These are phyloP conservation scores for Stenodema calcarata DNA, from an alignment of 2,888 invertebrate genomes.

Conservation along the genomic window DNA sequence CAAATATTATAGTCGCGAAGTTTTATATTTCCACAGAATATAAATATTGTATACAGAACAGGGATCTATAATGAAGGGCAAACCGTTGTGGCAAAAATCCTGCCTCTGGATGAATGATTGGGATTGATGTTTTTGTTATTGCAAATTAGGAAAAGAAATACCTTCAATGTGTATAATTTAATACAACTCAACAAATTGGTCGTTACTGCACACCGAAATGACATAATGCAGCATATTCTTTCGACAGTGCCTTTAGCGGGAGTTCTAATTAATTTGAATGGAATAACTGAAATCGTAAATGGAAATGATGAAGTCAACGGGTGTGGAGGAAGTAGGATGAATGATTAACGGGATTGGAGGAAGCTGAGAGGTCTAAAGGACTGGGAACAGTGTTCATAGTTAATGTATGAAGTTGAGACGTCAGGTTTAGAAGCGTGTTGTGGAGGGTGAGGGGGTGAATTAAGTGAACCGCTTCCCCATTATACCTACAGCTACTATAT, in stretches of 20 bases:
- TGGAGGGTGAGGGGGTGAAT: no score
- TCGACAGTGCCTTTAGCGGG: neutral
- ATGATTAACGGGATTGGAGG: neutral
- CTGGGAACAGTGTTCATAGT: slow-evolving; percentile 21
- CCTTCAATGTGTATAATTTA: no score
- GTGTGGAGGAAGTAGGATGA: neutral
- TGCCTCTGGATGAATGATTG: no score
- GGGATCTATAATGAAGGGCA: no score
- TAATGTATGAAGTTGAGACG: slow-evolving; percentile 27
- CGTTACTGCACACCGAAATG: neutral
- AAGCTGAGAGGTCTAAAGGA: slow-evolving; percentile 23
- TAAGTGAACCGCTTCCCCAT: slow-evolving; percentile 15
- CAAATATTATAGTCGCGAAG: no score
- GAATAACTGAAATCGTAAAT: neutral
- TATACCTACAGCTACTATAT: neutral
- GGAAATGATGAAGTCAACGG: neutral
- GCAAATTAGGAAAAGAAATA: no score
- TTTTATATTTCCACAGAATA: no score
- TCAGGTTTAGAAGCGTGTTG: neutral
- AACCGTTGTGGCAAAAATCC: no score
- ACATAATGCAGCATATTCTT: neutral
- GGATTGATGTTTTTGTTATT: no score
- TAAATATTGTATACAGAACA: no score
- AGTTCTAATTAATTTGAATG: neutral
- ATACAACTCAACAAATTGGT: no score